Evolutionary conservation across 2,113 vertebrate genomes (phyloP).

Genomic region (Oncorhynchus nerka): DNA sequence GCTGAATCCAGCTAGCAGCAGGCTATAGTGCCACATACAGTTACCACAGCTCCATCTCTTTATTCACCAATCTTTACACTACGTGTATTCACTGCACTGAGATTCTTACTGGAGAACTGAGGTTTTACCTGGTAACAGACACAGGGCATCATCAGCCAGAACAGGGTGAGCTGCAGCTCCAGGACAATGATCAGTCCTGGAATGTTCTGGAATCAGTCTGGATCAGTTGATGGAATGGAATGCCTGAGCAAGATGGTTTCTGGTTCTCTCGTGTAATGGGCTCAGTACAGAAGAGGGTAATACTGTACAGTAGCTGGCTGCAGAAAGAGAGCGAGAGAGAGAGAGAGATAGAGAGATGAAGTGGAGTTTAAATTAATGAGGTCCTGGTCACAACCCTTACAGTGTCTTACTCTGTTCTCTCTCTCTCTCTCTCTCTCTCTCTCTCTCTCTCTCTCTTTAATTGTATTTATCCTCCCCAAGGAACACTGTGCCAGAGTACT

Average conservation of each 20-base stretch:
- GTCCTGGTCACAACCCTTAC: too few relatives aligned
- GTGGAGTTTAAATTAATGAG: too few relatives aligned
- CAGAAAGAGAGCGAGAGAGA: too few relatives aligned
- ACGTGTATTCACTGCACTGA: not conserved
- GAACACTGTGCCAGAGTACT: constrained; percentile 84
- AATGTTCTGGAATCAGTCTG: too few relatives aligned
- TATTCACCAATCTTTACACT: not conserved
- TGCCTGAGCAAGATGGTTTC: too few relatives aligned
- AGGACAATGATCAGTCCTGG: too few relatives aligned
- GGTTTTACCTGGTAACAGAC: not conserved
- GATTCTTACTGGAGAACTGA: not conserved
- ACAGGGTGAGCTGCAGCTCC: not conserved
- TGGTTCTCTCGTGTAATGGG: too few relatives aligned
- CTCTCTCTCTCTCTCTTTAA: constrained; percentile 13
- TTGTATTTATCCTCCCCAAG: constrained; percentile 51
- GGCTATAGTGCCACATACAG: constrained; percentile 40
- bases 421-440: not conserved
- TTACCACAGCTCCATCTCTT: not conserved
- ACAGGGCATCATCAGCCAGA: too few relatives aligned
- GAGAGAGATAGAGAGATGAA: too few relatives aligned
- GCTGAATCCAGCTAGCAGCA: constrained; percentile 52
- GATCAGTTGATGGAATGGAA: too few relatives aligned
- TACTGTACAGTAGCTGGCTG: too few relatives aligned
- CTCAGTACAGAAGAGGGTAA: too few relatives aligned
- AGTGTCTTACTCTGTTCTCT: not conserved